Conservation (phyloP, 2,888 invertebrate genomes). For the Euzetes globulus region DNA sequence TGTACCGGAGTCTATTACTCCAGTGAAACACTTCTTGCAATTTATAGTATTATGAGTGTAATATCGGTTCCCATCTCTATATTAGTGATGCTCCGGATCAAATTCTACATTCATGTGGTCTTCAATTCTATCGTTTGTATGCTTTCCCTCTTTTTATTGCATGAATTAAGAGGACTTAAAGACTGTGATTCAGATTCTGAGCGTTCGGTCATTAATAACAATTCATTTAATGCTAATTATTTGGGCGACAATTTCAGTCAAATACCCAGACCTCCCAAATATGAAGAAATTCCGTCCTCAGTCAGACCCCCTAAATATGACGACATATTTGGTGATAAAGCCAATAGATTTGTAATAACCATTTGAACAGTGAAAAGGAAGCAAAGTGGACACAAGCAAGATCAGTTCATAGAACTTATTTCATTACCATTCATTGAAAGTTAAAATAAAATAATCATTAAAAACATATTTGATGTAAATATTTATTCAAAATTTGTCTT, state of each 20-base stretch:
- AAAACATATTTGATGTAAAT: too few relatives aligned
- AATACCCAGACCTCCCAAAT: neutral
- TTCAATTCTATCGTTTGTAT: neutral
- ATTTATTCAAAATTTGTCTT: too few relatives aligned
- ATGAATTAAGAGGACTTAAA: neutral
- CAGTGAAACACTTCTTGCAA: neutral
- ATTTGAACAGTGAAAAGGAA: neutral
- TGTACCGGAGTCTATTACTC: neutral
- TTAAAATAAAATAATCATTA: too few relatives aligned
- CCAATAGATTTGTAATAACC: neutral
- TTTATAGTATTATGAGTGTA: neutral
- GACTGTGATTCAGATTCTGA: neutral
- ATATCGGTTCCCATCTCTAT: slow-evolving; percentile 10
- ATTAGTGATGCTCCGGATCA: neutral
- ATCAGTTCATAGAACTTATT: neutral
- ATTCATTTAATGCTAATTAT: neutral
- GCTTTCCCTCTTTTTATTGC: neutral
- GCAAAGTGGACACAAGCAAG: neutral
- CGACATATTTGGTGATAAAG: neutral
- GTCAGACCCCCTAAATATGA: slow-evolving; percentile 1
- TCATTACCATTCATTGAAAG: too few relatives aligned
- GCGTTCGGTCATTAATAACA: neutral
- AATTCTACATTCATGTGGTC: neutral
- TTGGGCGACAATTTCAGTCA: neutral
- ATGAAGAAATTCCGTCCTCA: neutral